phyloP scores from a whole-genome alignment of 2,797 vertebrate species.

The Alfaro cultratus region DNA sequence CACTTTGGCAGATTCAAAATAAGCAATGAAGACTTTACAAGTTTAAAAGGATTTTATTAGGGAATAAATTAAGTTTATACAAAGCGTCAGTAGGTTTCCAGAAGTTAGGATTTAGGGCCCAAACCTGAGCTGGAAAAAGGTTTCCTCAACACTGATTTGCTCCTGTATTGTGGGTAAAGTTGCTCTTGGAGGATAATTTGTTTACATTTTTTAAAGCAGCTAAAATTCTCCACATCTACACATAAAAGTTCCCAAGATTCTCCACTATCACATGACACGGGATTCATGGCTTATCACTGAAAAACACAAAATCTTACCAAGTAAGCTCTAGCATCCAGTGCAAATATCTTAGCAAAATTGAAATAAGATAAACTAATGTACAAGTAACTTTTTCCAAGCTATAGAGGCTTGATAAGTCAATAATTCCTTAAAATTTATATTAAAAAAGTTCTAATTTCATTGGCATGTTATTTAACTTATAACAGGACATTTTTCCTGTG shows the following conservation, averaged over 20 bases:
- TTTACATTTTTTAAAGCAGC: not conserved
- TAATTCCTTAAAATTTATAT: too few relatives aligned
- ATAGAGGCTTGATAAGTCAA: too few relatives aligned
- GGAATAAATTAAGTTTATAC: not conserved
- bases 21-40: not conserved
- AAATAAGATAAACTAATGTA: too few relatives aligned
- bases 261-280: not conserved
- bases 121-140: not conserved
- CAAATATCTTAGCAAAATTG: too few relatives aligned
- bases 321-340: too few relatives aligned
- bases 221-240: not conserved
- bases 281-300: not conserved
- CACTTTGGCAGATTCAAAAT: not conserved
- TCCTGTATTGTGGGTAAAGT: not conserved
- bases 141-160: not conserved
- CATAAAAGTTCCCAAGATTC: not conserved
- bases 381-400: too few relatives aligned
- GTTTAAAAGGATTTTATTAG: not conserved
- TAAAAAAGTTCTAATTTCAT: too few relatives aligned
- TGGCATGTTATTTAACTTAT: too few relatives aligned
- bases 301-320: too few relatives aligned
- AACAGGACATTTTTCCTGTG: too few relatives aligned
- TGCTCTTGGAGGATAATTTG: not conserved
- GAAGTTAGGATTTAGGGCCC: not conserved
- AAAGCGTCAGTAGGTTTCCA: not conserved